phyloP scores from a whole-genome alignment of 2,888 invertebrate species.

The Dermolepida albohirtum region DNA sequence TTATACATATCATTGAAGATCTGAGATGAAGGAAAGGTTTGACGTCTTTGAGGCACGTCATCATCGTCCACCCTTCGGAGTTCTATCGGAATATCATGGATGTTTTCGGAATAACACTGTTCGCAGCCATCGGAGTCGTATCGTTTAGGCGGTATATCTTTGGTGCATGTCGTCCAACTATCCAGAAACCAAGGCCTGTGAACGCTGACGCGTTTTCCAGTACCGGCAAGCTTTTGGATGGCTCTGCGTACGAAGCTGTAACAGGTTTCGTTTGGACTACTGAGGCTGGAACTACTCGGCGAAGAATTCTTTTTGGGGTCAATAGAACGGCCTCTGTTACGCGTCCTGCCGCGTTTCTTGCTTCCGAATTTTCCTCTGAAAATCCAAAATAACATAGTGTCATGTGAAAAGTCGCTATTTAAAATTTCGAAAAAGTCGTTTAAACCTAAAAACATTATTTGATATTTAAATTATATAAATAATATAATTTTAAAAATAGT shows the following conservation, averaged over 20 bases:
- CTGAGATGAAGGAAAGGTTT: slow-evolving; percentile 67
- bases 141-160: slow-evolving; percentile 61
- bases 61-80: slow-evolving; percentile 81
- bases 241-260: slow-evolving; percentile 93
- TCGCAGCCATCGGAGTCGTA: slow-evolving; percentile 71
- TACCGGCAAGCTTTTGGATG: slow-evolving; percentile 83
- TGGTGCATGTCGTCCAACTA: slow-evolving; percentile 74
- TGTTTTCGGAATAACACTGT: slow-evolving; percentile 71
- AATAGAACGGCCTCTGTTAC: slow-evolving; percentile 73
- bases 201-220: slow-evolving; percentile 68
- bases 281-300: slow-evolving; percentile 87
- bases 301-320: slow-evolving; percentile 72
- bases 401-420: too few species aligned
- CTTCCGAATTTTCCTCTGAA: slow-evolving; percentile 62
- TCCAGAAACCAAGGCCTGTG: slow-evolving; percentile 80
- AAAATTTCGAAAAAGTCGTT: too few species aligned
- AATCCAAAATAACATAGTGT: slow-evolving; percentile 38
- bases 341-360: slow-evolving; percentile 66
- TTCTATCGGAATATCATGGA: slow-evolving; percentile 89
- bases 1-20: slow-evolving; percentile 62
- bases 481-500: too few species aligned
- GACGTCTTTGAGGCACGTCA: slow-evolving; percentile 67
- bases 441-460: too few species aligned
- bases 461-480: too few species aligned
- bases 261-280: slow-evolving; percentile 93